Base-by-base conservation (phyloP, 1,140 invertebrate species). In the Muscidifurax raptorellus region DNA sequence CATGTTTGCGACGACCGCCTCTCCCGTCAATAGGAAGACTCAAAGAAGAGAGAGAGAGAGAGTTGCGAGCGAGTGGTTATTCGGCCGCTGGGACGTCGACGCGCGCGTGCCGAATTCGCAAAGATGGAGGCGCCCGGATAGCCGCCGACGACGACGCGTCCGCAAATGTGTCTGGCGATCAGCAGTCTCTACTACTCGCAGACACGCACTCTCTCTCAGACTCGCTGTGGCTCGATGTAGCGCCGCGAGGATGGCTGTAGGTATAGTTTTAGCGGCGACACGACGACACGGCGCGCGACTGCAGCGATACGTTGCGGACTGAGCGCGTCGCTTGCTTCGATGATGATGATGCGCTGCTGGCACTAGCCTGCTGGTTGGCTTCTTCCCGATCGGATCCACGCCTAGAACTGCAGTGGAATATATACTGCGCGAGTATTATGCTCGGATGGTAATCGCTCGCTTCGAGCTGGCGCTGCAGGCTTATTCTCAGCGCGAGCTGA, bases 1-100 rank as follows among this genome's bases (percentile, higher is more conserved):
- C 95, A 95, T 95, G 91, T 91, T 91, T 77, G 7, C 32, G 71
- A 69, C 27, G 0, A 27, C n/a, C 72, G 36, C 40, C 40, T 72
- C 30, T 22, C 30, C 18, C n/a, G 28, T 36, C 32, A 1, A 22
- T 12, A 47, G 44, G 15, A 18, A 47, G 44, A 18, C 12, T 13
- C 44, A 44, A 40, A 13, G 0, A 13, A 13, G 44, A 47, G 44
- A 13, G 44, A 47, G 44, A 47, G 10, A 47, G 44, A 47, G 44
- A n/a, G n/a, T n/a, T 9, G 36, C 36, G 36, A 40, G 36, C 36
- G 36, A 40, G 36, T 13, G 59, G 59, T 18, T n/a, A n/a, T n/a
- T n/a, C n/a, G n/a, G n/a, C n/a, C n/a, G n/a, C n/a, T n/a, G n/a
- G n/a, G n/a, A n/a, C n/a, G n/a, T n/a, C n/a, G n/a, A n/a, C n/a